Evolutionary conservation across 2,113 vertebrate species (phyloP).

Genomic region (Spilogale gracilis): DNA sequence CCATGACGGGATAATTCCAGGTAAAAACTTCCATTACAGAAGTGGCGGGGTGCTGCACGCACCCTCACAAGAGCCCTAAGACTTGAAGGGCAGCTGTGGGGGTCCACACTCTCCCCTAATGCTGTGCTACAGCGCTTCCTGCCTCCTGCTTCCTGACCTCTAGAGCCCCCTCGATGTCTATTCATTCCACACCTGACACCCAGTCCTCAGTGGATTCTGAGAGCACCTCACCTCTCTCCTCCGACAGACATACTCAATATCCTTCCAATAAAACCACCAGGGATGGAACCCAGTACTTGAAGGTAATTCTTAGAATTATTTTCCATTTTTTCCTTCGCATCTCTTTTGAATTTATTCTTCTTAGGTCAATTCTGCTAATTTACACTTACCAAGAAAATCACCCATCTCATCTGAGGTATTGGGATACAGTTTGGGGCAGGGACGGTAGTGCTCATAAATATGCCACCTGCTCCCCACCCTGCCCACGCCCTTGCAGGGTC

Average conservation of each 20-base stretch:
- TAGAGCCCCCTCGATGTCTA: neutral
- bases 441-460: rapidly evolving
- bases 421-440: neutral
- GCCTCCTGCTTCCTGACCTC: neutral
- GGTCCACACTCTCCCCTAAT: rapidly evolving
- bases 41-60: neutral
- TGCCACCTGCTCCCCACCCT: neutral
- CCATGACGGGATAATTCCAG: too few relatives aligned
- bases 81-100: neutral
- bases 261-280: neutral
- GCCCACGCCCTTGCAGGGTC: neutral
- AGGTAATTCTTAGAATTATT: too few relatives aligned
- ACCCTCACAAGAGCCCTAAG: too few relatives aligned
- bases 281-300: rapidly evolving
- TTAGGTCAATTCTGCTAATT: neutral
- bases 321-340: neutral
- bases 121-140: rapidly evolving
- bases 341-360: neutral
- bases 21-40: neutral
- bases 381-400: neutral
- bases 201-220: neutral
- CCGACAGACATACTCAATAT: neutral
- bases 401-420: rapidly evolving
- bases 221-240: neutral
- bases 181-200: neutral